Evolutionary conservation across 2,888 invertebrate genomes (phyloP).

Genomic region (Campoplex nolae): DNA sequence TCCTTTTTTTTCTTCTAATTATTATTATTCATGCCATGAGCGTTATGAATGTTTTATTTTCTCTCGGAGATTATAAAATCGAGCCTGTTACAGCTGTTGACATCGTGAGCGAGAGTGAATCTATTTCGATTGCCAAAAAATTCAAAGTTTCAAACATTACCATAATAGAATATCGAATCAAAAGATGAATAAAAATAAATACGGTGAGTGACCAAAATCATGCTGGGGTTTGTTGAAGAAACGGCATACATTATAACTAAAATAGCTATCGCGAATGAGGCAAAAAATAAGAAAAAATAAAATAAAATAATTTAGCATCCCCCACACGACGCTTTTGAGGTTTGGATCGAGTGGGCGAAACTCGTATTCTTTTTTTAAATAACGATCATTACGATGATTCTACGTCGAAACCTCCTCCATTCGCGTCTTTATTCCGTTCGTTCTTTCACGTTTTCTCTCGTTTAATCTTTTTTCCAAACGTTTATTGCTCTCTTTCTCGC

Average conservation of each 20-base stretch:
- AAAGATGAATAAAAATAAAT: background rate
- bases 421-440: background rate
- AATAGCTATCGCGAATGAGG: constrained; percentile 42
- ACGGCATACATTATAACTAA: constrained; percentile 3
- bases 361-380: constrained; percentile 70
- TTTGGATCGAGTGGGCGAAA: constrained; percentile 50
- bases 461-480: constrained; percentile 14
- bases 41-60: constrained; percentile 3
- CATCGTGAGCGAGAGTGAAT: constrained; percentile 24
- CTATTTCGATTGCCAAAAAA: constrained; percentile 55
- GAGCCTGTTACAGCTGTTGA: constrained; percentile 5
- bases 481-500: constrained; percentile 12
- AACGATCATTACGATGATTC: constrained; percentile 73
- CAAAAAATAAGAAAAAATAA: background rate
- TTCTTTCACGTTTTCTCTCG: background rate
- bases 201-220: background rate
- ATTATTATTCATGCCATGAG: background rate
- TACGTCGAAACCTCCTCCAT: constrained; percentile 4
- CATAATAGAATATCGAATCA: background rate
- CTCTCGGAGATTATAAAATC: constrained; percentile 13
- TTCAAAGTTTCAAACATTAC: background rate
- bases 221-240: constrained; percentile 17
- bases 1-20: background rate
- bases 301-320: constrained; percentile 44
- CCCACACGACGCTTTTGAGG: constrained; percentile 57